phyloP scores from a whole-genome alignment of 2,888 invertebrate species.

The Spisula subtruncata region DNA sequence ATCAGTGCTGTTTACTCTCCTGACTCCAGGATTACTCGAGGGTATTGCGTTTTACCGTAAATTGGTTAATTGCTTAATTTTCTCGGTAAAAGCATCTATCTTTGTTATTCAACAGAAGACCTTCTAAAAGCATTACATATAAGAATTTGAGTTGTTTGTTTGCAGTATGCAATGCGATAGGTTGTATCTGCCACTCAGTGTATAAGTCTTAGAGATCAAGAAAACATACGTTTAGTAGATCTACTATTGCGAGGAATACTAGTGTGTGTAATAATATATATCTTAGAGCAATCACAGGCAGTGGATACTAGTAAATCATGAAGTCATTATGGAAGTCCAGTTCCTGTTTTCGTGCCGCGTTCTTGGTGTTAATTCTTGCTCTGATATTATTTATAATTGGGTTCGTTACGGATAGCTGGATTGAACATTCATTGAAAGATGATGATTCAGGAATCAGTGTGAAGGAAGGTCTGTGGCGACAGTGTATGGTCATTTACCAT shows the following conservation, averaged over 20 bases:
- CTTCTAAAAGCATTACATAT: not conserved
- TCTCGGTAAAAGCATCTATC: too few species aligned
- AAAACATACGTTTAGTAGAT: conserved; percentile 6
- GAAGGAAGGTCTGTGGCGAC: not conserved
- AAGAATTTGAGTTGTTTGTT: not conserved
- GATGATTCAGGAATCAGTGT: not conserved
- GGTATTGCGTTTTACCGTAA: too few species aligned
- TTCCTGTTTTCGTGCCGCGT: conserved; percentile 21
- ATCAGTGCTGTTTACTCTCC: too few species aligned
- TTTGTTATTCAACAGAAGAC: too few species aligned
- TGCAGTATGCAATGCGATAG: not conserved
- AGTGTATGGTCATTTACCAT: not conserved
- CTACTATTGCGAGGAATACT: not conserved
- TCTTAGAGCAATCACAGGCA: not conserved
- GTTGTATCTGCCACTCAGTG: not conserved
- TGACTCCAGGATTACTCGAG: too few species aligned
- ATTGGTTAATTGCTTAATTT: too few species aligned
- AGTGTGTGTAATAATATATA: not conserved
- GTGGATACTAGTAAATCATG: conserved; percentile 1
- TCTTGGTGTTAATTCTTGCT: not conserved
- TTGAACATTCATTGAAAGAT: not conserved
- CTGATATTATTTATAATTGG: not conserved
- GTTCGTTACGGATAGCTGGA: conserved; percentile 3
- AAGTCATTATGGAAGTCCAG: not conserved
- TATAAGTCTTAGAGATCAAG: not conserved